Conservation (phyloP, 2,797 vertebrate species). For the Ctenopoma kingsleyae region DNA sequence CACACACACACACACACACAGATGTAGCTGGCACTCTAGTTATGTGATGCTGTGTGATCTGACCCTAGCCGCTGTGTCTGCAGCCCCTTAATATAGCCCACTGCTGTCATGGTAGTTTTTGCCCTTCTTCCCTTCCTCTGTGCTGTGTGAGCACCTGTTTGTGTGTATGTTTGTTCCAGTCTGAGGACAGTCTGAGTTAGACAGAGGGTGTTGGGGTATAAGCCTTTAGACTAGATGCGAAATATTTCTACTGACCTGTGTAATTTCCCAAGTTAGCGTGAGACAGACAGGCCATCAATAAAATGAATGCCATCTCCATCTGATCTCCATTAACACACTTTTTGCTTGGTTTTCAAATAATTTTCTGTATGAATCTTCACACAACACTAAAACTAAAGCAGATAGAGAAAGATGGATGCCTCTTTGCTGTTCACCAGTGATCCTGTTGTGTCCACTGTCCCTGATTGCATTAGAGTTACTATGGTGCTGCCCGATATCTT, state of each 20-base stretch:
- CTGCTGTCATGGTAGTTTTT: slow-evolving; percentile 76
- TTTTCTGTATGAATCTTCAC: slow-evolving; percentile 13
- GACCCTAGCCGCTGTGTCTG: slow-evolving; percentile 78
- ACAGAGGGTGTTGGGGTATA: slow-evolving; percentile 53
- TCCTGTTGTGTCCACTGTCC: slow-evolving; percentile 62
- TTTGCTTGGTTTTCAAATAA: slow-evolving; percentile 1
- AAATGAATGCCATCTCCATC: slow-evolving; percentile 7
- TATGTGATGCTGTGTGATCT: slow-evolving; percentile 78
- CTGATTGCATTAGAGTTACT: slow-evolving; percentile 81
- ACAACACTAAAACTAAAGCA: slow-evolving; percentile 14
- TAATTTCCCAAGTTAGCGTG: slow-evolving; percentile 82
- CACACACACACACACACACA: slow-evolving; percentile 38
- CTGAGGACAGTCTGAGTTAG: slow-evolving; percentile 22
- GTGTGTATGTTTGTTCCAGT: slow-evolving; percentile 53
- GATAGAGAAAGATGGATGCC: slow-evolving; percentile 35
- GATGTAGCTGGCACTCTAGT: slow-evolving; percentile 69
- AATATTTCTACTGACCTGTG: slow-evolving; percentile 79
- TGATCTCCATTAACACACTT: slow-evolving; percentile 5
- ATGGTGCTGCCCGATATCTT: slow-evolving; percentile 76
- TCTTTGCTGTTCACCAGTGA: slow-evolving; percentile 39
- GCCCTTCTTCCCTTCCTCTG: slow-evolving; percentile 53
- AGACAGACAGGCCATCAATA: slow-evolving; percentile 61
- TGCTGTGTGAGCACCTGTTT: slow-evolving; percentile 44
- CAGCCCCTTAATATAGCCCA: slow-evolving; percentile 80
- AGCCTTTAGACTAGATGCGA: slow-evolving; percentile 76